phyloP scores from a whole-genome alignment of 2,888 invertebrate species.

The Camponotus fellah region DNA sequence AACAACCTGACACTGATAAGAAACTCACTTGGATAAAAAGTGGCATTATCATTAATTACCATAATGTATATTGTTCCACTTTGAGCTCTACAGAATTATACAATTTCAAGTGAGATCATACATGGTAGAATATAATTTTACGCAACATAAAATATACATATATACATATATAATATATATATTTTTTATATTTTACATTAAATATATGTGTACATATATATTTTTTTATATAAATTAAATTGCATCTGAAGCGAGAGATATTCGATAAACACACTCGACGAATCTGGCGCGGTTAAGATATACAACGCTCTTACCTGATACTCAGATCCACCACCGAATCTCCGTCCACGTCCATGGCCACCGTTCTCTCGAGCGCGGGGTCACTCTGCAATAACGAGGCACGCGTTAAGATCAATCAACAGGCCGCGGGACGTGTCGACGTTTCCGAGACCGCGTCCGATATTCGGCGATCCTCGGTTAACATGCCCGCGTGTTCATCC shows the following conservation, averaged over 20 bases:
- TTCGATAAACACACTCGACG: background rate
- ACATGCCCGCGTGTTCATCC: background rate
- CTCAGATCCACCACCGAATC: slow-evolving; percentile 95
- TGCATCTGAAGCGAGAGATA: background rate
- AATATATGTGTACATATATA: too few relatives aligned
- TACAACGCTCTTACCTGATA: slow-evolving; percentile 89
- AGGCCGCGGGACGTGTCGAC: background rate
- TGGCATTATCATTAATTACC: slow-evolving; percentile 60
- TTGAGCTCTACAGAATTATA: background rate
- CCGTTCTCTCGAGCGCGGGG: slow-evolving; percentile 83
- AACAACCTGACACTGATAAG: slow-evolving; percentile 53
- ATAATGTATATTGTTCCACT: slow-evolving; percentile 17
- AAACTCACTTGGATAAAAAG: slow-evolving; percentile 41
- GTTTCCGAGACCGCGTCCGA: slow-evolving; percentile 24
- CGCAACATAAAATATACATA: background rate
- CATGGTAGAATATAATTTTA: background rate
- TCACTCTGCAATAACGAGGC: slow-evolving; percentile 69
- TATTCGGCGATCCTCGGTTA: background rate
- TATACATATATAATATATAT: too few relatives aligned
- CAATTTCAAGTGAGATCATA: background rate
- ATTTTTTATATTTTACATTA: too few relatives aligned
- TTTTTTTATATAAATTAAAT: too few relatives aligned
- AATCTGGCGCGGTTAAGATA: background rate
- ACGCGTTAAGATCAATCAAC: slow-evolving; percentile 19
- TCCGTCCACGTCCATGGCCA: slow-evolving; percentile 95